phyloP scores from a whole-genome alignment of 1,140 invertebrate species.

The Apis laboriosa region DNA sequence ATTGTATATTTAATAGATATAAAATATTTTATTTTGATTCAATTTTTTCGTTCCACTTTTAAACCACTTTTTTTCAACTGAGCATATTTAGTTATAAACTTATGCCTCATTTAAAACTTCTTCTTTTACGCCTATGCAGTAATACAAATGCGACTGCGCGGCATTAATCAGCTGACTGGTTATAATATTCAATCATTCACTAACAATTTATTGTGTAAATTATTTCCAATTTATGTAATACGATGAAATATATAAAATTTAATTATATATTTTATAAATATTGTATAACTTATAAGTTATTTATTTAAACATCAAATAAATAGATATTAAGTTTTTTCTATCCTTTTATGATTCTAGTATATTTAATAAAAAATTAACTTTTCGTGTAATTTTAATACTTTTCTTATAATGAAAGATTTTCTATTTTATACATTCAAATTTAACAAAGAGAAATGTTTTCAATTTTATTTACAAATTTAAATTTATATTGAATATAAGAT shows the following conservation, averaged over 20 bases:
- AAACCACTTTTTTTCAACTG: neutral
- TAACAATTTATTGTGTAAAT: neutral
- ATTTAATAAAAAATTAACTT: too few species aligned
- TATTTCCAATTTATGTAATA: neutral
- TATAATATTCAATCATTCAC: constrained; percentile 12
- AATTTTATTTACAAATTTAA: neutral
- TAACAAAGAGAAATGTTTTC: neutral
- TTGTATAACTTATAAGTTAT: neutral
- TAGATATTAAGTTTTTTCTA: neutral
- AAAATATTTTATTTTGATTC: neutral
- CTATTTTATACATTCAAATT: neutral
- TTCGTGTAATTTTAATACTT: neutral
- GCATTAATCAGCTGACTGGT: constrained; percentile 33
- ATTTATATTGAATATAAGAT: neutral
- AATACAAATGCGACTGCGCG: constrained; percentile 30
- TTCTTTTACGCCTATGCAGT: constrained; percentile 27
- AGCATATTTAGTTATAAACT: neutral
- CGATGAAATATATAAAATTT: neutral
- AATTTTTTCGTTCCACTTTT: neutral
- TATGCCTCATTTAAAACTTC: constrained; percentile 14
- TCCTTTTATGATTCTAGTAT: neutral
- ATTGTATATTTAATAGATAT: neutral
- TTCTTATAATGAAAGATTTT: neutral
- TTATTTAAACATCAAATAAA: neutral
- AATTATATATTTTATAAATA: neutral